These are phyloP conservation scores for Hexactinellida sp. DNA, from an alignment of 37 sponge, comb jelly and placozoan genomes.

Conservation along the genomic window DNA sequence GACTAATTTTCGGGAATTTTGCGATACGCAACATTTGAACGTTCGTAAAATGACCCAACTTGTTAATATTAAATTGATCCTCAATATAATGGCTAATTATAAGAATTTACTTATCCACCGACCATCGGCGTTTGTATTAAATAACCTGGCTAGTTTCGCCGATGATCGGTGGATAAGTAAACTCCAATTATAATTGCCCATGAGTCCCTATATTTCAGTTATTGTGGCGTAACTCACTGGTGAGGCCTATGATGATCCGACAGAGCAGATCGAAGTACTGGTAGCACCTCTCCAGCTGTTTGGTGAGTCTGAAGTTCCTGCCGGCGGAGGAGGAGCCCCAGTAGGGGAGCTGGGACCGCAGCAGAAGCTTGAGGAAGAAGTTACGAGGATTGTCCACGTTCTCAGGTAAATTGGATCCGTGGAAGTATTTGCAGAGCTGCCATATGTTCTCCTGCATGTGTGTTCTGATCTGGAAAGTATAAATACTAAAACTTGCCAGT, in stretches of 20 bases:
- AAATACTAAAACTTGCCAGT: background rate
- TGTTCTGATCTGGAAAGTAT: background rate
- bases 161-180: too few species aligned
- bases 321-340: constrained; percentile 26
- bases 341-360: constrained; percentile 17
- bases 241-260: constrained; percentile 28
- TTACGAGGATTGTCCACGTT: constrained; percentile 30
- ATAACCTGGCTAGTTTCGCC: too few species aligned
- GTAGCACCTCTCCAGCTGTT: constrained; percentile 30
- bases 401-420: background rate
- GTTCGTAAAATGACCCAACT: too few species aligned
- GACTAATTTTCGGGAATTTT: too few species aligned
- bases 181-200: too few species aligned
- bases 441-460: constrained; percentile 16
- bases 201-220: too few species aligned
- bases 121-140: too few species aligned
- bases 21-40: too few species aligned
- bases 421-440: background rate
- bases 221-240: too few species aligned
- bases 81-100: too few species aligned
- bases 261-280: constrained; percentile 49
- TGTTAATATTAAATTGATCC: too few species aligned
- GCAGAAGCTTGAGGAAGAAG: constrained; percentile 56
- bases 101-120: too few species aligned
- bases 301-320: background rate